Conservation (phyloP, 2,113 vertebrate genomes). For the Cynopterus brachyotis region DNA sequence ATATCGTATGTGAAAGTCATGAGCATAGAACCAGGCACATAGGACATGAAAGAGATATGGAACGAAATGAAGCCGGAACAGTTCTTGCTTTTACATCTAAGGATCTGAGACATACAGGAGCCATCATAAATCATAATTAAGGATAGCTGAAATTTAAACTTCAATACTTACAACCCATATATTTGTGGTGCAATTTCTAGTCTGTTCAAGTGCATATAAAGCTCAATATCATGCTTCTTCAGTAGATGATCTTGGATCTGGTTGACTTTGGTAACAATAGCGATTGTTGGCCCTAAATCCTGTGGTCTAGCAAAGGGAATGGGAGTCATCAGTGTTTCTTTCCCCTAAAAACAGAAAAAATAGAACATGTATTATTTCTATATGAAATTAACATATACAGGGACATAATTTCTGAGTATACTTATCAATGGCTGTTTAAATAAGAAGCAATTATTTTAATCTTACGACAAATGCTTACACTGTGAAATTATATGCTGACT, state of each 20-base stretch:
- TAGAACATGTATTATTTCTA: constrained; percentile 45
- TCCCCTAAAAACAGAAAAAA: constrained; percentile 86
- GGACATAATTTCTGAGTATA: background rate
- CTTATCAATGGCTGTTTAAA: background rate
- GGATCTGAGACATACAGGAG: background rate
- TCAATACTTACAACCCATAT: constrained; percentile 95
- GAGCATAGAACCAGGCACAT: background rate
- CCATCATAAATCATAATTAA: background rate
- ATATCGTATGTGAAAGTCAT: background rate
- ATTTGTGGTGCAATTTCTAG: constrained; percentile 99
- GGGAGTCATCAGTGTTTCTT: constrained; percentile 93
- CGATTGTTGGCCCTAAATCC: constrained; percentile 95
- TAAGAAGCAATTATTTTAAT: background rate
- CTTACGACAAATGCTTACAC: background rate
- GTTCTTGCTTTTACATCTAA: background rate
- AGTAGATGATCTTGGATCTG: constrained; percentile 97
- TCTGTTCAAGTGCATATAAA: constrained; percentile 97
- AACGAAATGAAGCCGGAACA: background rate
- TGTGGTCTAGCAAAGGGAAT: constrained; percentile 97
- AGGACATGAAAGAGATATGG: background rate
- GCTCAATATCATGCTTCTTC: constrained; percentile 96
- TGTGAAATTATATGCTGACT: background rate
- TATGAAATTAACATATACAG: background rate
- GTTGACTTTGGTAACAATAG: constrained; percentile 98
- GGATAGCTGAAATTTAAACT: background rate